A percentile compares a stretch with the other conserved stretches of the same genome.
phyloP scores from a whole-genome alignment of 2,113 vertebrate genomes.

The Cottus gobio region DNA sequence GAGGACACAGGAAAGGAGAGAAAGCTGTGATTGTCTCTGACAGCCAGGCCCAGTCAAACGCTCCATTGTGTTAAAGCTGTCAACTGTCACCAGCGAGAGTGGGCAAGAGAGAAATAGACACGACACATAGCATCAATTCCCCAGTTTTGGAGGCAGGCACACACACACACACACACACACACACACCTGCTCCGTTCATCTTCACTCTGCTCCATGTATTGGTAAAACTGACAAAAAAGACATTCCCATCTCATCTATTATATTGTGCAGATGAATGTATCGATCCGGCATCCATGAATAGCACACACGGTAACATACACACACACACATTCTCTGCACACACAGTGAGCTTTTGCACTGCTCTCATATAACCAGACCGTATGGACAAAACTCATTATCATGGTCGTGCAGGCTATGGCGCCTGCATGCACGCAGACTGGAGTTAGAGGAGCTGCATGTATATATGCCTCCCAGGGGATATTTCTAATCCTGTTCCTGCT shows the following conservation, averaged over 20 bases:
- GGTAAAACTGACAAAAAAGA: slow-evolving; percentile 26
- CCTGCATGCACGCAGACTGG: slow-evolving; percentile 4
- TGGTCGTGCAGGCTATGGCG: not conserved
- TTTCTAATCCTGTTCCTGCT: slow-evolving; percentile 24
- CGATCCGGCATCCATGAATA: slow-evolving; percentile 28
- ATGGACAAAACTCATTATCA: slow-evolving; percentile 55
- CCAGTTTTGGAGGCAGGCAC: slow-evolving; percentile 32
- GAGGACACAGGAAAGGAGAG: slow-evolving; percentile 13
- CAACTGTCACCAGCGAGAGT: slow-evolving; percentile 65
- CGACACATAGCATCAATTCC: slow-evolving; percentile 62
- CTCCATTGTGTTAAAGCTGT: slow-evolving; percentile 71
- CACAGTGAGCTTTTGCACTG: slow-evolving; percentile 14
- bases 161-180: slow-evolving; percentile 20
- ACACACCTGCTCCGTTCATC: not conserved
- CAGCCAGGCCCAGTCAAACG: slow-evolving; percentile 48
- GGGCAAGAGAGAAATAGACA: slow-evolving; percentile 65
- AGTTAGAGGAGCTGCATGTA: slow-evolving; percentile 27
- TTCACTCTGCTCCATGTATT: slow-evolving; percentile 20
- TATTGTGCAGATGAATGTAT: slow-evolving; percentile 31
- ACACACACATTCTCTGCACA: slow-evolving; percentile 6
- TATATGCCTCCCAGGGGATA: slow-evolving; percentile 3
- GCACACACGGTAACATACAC: not conserved
- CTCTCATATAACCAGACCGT: slow-evolving; percentile 38
- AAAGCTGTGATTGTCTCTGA: slow-evolving; percentile 54
- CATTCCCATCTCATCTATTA: slow-evolving; percentile 33